A percentile compares a stretch with the other conserved stretches of the same genome.
These are phyloP conservation scores for Amphiprion clarkii DNA, from an alignment of 2,797 vertebrate genomes.

Conservation along the genomic window DNA sequence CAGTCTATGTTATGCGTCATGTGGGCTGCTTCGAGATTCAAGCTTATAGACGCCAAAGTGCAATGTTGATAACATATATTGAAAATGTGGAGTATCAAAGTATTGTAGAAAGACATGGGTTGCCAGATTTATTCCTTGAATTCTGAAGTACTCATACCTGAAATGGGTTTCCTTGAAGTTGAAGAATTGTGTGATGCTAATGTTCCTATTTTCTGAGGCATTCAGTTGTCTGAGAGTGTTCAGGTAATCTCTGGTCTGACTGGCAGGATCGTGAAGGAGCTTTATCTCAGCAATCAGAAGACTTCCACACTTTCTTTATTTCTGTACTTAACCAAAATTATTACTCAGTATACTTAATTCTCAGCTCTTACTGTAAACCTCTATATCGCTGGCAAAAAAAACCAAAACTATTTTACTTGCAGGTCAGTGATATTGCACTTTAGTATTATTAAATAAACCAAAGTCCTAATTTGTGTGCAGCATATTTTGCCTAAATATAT, in stretches of 20 bases:
- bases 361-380: not conserved
- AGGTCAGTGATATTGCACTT: not conserved
- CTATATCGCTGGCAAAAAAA: not conserved
- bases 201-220: not conserved
- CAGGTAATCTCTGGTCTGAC: not conserved
- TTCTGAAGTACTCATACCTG: not conserved
- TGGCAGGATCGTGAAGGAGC: no score
- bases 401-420: no score
- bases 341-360: no score
- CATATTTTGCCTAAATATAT: not conserved
- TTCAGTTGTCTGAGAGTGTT: not conserved
- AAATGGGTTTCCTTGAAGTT: not conserved
- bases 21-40: slow-evolving; percentile 15
- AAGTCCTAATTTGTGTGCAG: not conserved
- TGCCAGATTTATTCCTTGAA: not conserved
- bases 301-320: no score
- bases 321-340: no score
- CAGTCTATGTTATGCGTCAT: not conserved
- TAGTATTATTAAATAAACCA: not conserved
- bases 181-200: not conserved
- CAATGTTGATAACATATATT: slow-evolving; percentile 6
- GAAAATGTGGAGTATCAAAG: slow-evolving; percentile 11
- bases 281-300: no score
- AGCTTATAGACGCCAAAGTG: slow-evolving; percentile 5
- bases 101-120: not conserved